Conservation (phyloP, 2,888 invertebrate genomes). For the Amblyjoppa fuscipennis region DNA sequence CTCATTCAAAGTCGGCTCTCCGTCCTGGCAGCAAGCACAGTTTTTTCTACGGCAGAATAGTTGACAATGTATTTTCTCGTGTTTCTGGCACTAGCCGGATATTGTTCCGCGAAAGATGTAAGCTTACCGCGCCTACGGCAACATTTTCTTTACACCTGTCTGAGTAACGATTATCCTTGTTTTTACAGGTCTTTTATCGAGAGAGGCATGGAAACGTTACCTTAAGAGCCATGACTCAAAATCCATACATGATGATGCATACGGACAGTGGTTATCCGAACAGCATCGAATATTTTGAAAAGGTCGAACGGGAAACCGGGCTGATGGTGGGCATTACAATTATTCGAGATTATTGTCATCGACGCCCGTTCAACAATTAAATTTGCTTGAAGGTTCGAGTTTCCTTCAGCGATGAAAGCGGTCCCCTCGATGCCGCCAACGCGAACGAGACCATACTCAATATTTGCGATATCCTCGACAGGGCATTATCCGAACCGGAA, state of each 20-base stretch:
- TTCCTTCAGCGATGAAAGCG: conserved; percentile 31
- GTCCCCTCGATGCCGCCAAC: conserved; percentile 11
- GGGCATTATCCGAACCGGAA: conserved; percentile 28
- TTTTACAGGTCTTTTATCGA: conserved; percentile 10
- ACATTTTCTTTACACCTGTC: neutral
- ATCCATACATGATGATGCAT: conserved; percentile 23
- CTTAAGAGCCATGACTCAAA: neutral
- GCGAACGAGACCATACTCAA: conserved; percentile 30
- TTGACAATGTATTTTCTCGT: conserved; percentile 35
- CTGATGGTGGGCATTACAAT: conserved; percentile 45
- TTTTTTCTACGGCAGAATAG: neutral
- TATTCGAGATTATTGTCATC: neutral
- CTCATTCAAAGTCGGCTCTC: neutral
- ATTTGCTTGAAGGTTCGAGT: conserved; percentile 44
- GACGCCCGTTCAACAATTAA: neutral
- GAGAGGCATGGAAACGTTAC: neutral
- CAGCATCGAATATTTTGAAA: conserved; percentile 42
- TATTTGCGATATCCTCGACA: conserved; percentile 62
- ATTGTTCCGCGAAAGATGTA: conserved; percentile 14
- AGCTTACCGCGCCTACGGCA: neutral
- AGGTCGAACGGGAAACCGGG: conserved; percentile 31
- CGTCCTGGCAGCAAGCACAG: neutral
- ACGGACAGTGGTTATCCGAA: conserved; percentile 10
- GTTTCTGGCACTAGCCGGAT: conserved; percentile 13
- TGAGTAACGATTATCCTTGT: neutral